Evolutionary conservation across 1,140 invertebrate species (phyloP).

Genomic region (Telenomus remus): DNA sequence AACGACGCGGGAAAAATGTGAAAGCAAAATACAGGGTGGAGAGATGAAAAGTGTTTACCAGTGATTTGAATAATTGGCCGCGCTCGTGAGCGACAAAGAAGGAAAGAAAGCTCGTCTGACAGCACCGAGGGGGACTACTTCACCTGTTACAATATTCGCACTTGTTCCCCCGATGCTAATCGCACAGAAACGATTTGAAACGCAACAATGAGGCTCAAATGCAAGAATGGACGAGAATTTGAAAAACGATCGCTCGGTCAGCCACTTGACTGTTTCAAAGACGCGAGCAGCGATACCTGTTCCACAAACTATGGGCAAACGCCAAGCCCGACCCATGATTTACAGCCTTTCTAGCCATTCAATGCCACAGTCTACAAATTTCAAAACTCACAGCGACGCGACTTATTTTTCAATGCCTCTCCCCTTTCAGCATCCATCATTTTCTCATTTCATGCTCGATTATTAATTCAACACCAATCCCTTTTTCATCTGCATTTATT

Average conservation of each 20-base stretch:
- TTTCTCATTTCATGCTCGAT: constrained; percentile 1
- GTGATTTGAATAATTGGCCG: constrained; percentile 33
- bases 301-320: constrained; percentile 29
- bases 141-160: constrained; percentile 65
- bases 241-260: constrained; percentile 45
- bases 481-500: no score
- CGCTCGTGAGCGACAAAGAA: constrained; percentile 17
- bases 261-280: constrained; percentile 20
- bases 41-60: constrained; percentile 20
- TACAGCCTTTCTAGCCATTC: constrained; percentile 35
- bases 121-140: constrained; percentile 52
- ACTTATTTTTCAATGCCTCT: not conserved
- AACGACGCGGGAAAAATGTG: constrained; percentile 27
- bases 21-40: constrained; percentile 19
- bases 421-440: not conserved
- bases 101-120: constrained; percentile 21
- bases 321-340: constrained; percentile 32
- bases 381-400: constrained; percentile 12
- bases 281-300: constrained; percentile 4
- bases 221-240: constrained; percentile 62
- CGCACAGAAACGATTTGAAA: constrained; percentile 34
- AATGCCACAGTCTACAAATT: constrained; percentile 24
- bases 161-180: constrained; percentile 52
- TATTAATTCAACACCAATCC: not conserved
- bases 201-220: constrained; percentile 53